phyloP scores from a whole-genome alignment of 2,797 vertebrate species.

The Fundulus diaphanus region DNA sequence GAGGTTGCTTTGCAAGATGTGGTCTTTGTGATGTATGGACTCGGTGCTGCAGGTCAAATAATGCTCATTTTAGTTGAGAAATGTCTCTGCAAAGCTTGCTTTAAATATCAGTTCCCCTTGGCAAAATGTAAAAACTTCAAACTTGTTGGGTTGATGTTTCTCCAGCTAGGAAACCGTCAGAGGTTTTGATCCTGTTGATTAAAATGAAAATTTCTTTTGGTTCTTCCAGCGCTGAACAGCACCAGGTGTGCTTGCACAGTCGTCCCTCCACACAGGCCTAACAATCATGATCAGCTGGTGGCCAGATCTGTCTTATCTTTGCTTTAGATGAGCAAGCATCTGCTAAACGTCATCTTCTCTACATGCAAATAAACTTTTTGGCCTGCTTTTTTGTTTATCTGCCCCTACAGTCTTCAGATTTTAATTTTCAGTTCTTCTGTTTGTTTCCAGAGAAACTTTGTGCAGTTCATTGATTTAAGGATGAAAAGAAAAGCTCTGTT shows the following conservation, averaged over 20 bases:
- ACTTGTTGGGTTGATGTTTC: background rate
- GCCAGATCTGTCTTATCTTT: conserved; percentile 14
- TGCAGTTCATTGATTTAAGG: conserved; percentile 33
- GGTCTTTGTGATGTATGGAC: background rate
- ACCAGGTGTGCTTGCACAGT: conserved; percentile 41
- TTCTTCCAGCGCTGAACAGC: background rate
- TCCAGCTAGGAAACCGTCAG: background rate
- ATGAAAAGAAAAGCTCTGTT: conserved; percentile 5
- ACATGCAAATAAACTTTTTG: background rate
- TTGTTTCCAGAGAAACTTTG: conserved; percentile 30
- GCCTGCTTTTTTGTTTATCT: background rate
- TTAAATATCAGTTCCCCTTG: background rate
- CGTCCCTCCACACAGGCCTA: conserved; percentile 7
- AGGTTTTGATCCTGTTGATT: too few species aligned
- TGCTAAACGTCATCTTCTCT: background rate
- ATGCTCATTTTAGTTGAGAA: background rate
- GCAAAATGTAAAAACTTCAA: background rate
- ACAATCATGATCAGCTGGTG: conserved; percentile 47
- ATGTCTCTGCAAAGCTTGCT: background rate
- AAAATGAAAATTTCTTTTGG: background rate
- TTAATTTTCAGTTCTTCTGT: background rate
- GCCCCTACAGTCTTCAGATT: background rate
- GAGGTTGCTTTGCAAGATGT: background rate
- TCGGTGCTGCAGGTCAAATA: background rate
- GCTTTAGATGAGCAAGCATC: conserved; percentile 5